These are phyloP conservation scores for Paracentrotus lividus DNA, from an alignment of 53 echinoderm and acorn worm species.

Conservation along the genomic window DNA sequence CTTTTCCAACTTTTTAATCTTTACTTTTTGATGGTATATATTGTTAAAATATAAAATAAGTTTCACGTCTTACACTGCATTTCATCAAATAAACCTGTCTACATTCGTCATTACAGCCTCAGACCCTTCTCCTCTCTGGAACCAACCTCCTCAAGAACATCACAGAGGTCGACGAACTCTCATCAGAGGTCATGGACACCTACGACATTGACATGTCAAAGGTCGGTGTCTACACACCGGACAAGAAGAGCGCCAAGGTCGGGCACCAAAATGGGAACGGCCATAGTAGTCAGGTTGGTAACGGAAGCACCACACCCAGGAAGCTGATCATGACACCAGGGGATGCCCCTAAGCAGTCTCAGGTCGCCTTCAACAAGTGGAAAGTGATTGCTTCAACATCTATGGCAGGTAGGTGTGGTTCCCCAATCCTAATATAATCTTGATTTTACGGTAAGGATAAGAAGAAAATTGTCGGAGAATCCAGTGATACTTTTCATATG, in stretches of 20 bases:
- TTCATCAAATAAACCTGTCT: too few relatives aligned
- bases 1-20: too few relatives aligned
- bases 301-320: conserved; percentile 70
- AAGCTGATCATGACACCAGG: conserved; percentile 85
- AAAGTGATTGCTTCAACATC: conserved; percentile 92
- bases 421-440: too few relatives aligned
- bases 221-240: conserved; percentile 76
- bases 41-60: too few relatives aligned
- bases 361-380: conserved; percentile 73
- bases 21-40: too few relatives aligned
- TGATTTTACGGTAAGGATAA: too few relatives aligned
- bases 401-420: conserved; percentile 95
- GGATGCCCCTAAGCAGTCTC: conserved; percentile 74
- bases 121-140: conserved; percentile 90
- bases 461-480: too few relatives aligned
- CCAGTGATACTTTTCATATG: too few relatives aligned
- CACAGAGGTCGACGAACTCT: conserved; percentile 88
- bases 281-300: conserved; percentile 8
- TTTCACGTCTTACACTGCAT: too few relatives aligned
- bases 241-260: conserved; percentile 80
- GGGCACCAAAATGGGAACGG: conserved; percentile 72
- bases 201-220: conserved; percentile 85
- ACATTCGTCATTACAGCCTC: conserved; percentile 73
- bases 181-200: conserved; percentile 85
- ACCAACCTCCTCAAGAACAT: conserved; percentile 91